A percentile compares a stretch with the other conserved stretches of the same genome.
Conservation (phyloP, 2,888 invertebrate genomes). For the Hyles lineata region DNA sequence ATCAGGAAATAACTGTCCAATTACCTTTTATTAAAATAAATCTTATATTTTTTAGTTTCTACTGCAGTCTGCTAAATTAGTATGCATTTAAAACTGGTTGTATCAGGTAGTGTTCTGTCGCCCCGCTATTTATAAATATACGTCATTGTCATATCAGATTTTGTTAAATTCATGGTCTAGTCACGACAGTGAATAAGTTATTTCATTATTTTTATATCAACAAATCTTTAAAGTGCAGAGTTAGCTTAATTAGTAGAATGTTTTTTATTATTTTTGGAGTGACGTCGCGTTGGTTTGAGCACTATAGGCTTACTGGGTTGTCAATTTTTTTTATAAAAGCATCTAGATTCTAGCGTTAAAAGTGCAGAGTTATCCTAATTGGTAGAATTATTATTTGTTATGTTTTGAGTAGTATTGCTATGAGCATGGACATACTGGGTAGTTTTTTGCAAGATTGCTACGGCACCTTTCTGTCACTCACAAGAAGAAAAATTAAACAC, state of each 20-base stretch:
- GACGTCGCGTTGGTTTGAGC: no score
- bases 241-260: background rate
- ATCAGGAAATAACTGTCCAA: no score
- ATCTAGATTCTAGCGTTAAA: background rate
- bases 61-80: background rate
- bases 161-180: slow-evolving; percentile 17
- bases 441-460: no score
- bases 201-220: background rate
- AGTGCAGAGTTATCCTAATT: background rate
- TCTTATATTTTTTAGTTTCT: background rate
- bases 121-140: background rate
- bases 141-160: slow-evolving; percentile 19
- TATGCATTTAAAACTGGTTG: background rate
- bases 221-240: background rate
- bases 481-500: no score
- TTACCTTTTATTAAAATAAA: no score
- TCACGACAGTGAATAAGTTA: background rate
- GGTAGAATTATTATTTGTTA: no score
- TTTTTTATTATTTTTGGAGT: no score
- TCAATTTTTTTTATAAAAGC: background rate
- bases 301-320: no score
- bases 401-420: no score
- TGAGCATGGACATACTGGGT: no score
- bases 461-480: no score
- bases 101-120: background rate